Base-by-base conservation (phyloP, 2,113 vertebrate species). In the Notothenia coriiceps region DNA sequence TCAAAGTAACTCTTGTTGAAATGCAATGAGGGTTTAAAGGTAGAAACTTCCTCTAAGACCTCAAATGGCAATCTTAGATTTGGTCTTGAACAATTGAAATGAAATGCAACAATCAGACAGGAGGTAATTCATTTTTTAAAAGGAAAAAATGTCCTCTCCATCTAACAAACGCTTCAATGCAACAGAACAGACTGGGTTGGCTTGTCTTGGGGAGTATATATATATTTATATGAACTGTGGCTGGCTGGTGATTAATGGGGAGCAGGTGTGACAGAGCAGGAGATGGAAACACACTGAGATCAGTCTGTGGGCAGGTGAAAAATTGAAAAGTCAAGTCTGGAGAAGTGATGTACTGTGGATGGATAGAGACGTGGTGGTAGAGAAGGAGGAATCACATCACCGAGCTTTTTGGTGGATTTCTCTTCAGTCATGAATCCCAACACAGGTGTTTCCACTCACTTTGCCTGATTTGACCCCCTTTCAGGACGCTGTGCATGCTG, bases 231-330 rank as follows among this genome's bases (percentile, higher is more conserved):
- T 35, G 35, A 35, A 35, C 35, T 25, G 59, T 20, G 33, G 49
- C n/a, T 35, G 33, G 49, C n/a, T 35, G 66, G 67, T 79, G 82
- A 82, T 15, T 54, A 70, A 84, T 51, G 52, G 40, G 63, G 44
- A 69, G 70, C 89, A 83, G 82, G 81, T 86, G 83, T 64, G 83
- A 83, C 56, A 6, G 52, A 67, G 65, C 68, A 54, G 75, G 62
- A 69, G 59, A 83, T 33, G 50, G 44, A 78, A 72, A 43, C 65
- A 51, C 44, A 15, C 52, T 57, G 56, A 51, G 55, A 80, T 13
- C 80, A 74, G 29, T 79, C 22, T 25, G 60, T 33, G 33, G 55
- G 64, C 47, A 78, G 61, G 50, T 85, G 73, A 83, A 25, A 61
- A 85, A 78, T 52, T 12, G 54, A 40, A 35, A 49, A 6, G 18